Conservation (phyloP, 1,140 invertebrate species). For the Eciton burchellii region DNA sequence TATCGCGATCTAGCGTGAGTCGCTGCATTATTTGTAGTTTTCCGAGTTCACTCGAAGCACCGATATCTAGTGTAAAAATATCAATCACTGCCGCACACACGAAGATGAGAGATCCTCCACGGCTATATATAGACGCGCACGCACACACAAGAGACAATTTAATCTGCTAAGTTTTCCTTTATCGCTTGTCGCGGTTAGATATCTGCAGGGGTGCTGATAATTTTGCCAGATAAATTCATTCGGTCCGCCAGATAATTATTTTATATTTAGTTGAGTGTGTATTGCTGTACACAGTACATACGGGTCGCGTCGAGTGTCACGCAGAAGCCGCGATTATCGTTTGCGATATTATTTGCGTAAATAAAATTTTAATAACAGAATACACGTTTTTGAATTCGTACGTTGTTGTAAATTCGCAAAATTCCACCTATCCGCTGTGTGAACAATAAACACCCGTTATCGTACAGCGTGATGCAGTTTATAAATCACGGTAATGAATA, state of each 20-base stretch:
- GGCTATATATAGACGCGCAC: no score
- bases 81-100: neutral
- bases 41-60: neutral
- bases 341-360: neutral
- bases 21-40: neutral
- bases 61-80: conserved; percentile 18
- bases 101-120: neutral
- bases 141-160: conserved; percentile 4
- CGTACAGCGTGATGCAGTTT: neutral
- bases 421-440: neutral
- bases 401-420: neutral
- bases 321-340: neutral
- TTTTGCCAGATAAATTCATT: conserved; percentile 9
- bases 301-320: neutral
- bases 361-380: neutral
- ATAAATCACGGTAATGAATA: neutral
- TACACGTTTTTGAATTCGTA: neutral
- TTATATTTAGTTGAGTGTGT: conserved; percentile 14
- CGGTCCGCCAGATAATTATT: conserved; percentile 2
- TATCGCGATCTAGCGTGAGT: neutral
- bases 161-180: conserved; percentile 22
- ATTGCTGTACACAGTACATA: neutral
- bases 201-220: conserved; percentile 25
- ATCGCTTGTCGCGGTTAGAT: conserved; percentile 7
- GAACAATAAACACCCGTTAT: neutral